These are phyloP conservation scores for Centropus unirufus DNA, from an alignment of 2,113 vertebrate genomes.

Conservation along the genomic window DNA sequence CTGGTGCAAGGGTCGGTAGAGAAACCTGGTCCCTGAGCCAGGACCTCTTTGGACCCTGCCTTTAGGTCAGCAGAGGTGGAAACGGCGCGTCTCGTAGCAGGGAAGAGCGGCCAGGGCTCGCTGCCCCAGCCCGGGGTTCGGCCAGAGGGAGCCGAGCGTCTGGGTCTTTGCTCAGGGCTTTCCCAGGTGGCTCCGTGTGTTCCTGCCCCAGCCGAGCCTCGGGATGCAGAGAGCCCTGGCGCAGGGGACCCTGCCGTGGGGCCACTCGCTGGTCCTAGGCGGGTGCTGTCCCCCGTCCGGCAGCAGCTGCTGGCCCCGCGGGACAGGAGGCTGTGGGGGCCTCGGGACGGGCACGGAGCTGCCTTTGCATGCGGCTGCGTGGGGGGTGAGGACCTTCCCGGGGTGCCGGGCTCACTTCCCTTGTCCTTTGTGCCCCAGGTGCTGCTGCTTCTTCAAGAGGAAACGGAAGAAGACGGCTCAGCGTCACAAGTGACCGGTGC, in stretches of 20 bases:
- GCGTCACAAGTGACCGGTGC: slow-evolving; percentile 93
- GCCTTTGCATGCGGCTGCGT: slow-evolving; percentile 1
- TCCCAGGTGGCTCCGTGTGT: background rate
- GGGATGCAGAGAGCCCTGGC: background rate
- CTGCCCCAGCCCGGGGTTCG: background rate
- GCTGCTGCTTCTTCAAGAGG: slow-evolving; percentile 99
- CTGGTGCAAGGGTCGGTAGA: slow-evolving; percentile 35
- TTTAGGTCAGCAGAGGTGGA: background rate
- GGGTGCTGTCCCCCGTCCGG: background rate
- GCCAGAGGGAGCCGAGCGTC: background rate
- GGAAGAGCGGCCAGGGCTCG: background rate
- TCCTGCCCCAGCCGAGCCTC: background rate
- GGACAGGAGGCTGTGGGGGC: background rate
- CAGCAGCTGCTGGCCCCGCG: background rate
- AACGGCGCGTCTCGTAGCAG: fast-evolving
- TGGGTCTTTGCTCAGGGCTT: background rate
- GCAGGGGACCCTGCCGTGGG: fast-evolving
- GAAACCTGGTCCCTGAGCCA: background rate
- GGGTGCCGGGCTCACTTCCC: slow-evolving; percentile 4
- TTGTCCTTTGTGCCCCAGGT: slow-evolving; percentile 84
- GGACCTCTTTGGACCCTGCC: slow-evolving; percentile 5
- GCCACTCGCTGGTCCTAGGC: background rate
- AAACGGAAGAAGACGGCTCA: slow-evolving; percentile 98
- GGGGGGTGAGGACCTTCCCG: background rate
- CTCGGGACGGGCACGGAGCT: fast-evolving